phyloP scores from a whole-genome alignment of 2,113 vertebrate species.

The Dicaeum eximium region DNA sequence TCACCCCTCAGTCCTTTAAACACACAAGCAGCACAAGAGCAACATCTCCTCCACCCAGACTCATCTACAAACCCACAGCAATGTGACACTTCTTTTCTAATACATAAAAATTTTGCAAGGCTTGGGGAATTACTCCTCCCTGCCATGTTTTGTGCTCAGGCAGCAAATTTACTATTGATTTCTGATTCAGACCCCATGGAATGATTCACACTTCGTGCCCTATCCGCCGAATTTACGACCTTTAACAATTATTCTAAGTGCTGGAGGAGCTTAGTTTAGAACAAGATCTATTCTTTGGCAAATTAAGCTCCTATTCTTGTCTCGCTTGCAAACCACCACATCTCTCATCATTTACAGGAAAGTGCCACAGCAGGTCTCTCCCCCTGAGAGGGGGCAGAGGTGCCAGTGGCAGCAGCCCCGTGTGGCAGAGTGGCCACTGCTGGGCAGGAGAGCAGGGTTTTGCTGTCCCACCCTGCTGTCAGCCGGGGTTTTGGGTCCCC shows the following conservation, averaged over 20 bases:
- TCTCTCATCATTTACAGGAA: not conserved
- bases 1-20: not conserved
- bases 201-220: slow-evolving; percentile 43
- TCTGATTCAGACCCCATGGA: slow-evolving; percentile 49
- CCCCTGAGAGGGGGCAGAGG: not conserved
- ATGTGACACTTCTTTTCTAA: not conserved
- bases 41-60: not conserved
- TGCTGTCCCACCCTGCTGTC: not conserved
- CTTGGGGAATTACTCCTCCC: slow-evolving; percentile 38
- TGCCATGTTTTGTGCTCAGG: slow-evolving; percentile 50
- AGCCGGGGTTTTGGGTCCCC: rapidly evolving
- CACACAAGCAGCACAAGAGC: not conserved
- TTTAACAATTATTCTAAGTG: slow-evolving; percentile 65
- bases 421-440: not conserved
- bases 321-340: not conserved
- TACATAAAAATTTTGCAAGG: slow-evolving; percentile 19
- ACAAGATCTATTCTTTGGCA: slow-evolving; percentile 39
- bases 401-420: not conserved
- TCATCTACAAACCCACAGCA: not conserved
- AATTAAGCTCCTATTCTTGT: slow-evolving; percentile 42
- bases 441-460: not conserved
- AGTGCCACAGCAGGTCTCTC: not conserved
- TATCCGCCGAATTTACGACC: slow-evolving; percentile 58
- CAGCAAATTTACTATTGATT: slow-evolving; percentile 72
- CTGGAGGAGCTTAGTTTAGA: slow-evolving; percentile 43